Evolutionary conservation across 2,113 vertebrate genomes (phyloP).

Genomic region (Polypterus senegalus): DNA sequence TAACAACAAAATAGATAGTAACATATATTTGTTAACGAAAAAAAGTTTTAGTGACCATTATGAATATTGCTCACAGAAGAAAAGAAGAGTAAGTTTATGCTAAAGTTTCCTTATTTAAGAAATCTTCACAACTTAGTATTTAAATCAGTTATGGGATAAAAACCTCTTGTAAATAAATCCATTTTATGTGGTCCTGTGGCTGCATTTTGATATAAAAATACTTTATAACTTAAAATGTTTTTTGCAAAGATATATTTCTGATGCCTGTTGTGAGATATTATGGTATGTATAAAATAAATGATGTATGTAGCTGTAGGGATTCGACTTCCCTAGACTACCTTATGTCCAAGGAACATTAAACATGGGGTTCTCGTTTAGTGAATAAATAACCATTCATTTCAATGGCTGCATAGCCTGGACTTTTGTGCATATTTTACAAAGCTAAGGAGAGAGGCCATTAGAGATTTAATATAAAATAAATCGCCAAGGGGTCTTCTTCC

Average conservation of each 20-base stretch:
- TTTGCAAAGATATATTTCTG: constrained; percentile 63
- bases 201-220: constrained; percentile 29
- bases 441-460: constrained; percentile 91
- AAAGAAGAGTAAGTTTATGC: too few species aligned
- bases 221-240: constrained; percentile 47
- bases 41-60: too few species aligned
- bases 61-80: too few species aligned
- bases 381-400: constrained; percentile 99
- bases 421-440: constrained; percentile 97
- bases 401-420: constrained; percentile 83
- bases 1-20: too few species aligned
- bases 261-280: constrained; percentile 93
- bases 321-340: constrained; percentile 89
- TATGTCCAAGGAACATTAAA: constrained; percentile 99
- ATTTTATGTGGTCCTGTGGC: constrained; percentile 9
- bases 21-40: too few species aligned
- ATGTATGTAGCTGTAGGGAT: constrained; percentile 97
- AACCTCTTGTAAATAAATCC: neutral
- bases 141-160: neutral
- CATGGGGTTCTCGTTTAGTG: constrained; percentile 98
- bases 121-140: neutral
- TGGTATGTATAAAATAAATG: constrained; percentile 99
- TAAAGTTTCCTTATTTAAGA: too few species aligned
- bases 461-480: constrained; percentile 99
- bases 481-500: constrained; percentile 94